A percentile compares a stretch with the other conserved stretches of the same genome.
These are phyloP conservation scores for Lophura nycthemera DNA, from an alignment of 2,113 vertebrate genomes.

Conservation along the genomic window DNA sequence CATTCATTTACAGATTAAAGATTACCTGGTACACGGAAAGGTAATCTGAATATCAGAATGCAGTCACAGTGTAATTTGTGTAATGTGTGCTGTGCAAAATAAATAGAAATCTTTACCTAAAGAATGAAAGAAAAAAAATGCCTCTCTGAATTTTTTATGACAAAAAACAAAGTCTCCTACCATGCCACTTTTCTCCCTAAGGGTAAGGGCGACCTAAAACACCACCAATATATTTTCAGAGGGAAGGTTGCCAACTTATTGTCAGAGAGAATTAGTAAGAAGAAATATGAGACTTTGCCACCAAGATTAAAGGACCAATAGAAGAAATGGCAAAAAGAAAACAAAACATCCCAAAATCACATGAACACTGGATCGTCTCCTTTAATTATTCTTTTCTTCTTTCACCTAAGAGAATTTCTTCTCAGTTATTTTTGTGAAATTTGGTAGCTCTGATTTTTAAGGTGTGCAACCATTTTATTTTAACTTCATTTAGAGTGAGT, in stretches of 20 bases:
- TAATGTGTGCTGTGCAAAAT: not conserved
- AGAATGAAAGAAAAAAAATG: not conserved
- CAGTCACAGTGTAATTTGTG: not conserved
- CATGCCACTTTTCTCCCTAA: constrained; percentile 1
- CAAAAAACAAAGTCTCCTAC: not conserved
- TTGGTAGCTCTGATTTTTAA: not conserved
- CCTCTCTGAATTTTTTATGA: not conserved
- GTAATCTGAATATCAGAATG: not conserved
- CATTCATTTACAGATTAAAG: constrained; percentile 3
- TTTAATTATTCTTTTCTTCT: not conserved
- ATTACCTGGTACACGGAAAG: not conserved
- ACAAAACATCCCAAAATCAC: not conserved
- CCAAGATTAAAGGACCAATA: not conserved
- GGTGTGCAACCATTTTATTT: not conserved
- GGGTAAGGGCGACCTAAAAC: constrained; percentile 30
- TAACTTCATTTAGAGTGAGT: not conserved
- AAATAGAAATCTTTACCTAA: not conserved
- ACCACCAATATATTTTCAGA: not conserved
- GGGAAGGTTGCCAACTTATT: constrained; percentile 35
- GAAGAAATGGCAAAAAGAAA: constrained; percentile 7
- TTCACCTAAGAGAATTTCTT: not conserved
- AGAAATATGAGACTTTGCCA: not conserved
- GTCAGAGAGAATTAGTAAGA: constrained; percentile 49
- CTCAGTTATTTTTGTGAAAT: not conserved
- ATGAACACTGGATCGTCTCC: not conserved